These are phyloP conservation scores for Solen grandis DNA, from an alignment of 1,140 invertebrate genomes.

Conservation along the genomic window DNA sequence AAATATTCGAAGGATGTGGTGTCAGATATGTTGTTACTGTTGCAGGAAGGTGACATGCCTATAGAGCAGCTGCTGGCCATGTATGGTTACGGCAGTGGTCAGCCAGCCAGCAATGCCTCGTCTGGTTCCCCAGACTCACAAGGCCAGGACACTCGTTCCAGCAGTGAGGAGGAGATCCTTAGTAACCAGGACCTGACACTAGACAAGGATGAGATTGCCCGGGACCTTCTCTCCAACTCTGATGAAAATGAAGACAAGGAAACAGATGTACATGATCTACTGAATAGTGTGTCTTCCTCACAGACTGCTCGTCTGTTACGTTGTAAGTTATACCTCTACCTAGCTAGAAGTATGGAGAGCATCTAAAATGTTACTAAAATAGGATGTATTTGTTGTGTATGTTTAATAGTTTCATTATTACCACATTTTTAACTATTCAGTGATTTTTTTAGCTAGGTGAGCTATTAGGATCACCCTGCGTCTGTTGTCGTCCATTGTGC, in stretches of 20 bases:
- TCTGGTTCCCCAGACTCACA: constrained; percentile 75
- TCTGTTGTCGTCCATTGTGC: too few relatives aligned
- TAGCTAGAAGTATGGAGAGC: neutral
- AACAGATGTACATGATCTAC: constrained; percentile 77
- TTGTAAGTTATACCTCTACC: constrained; percentile 76
- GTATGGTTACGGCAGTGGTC: constrained; percentile 86
- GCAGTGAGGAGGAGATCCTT: constrained; percentile 83
- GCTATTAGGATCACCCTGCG: too few relatives aligned
- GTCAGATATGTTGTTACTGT: too few relatives aligned
- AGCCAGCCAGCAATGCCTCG: neutral
- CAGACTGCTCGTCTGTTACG: constrained; percentile 81
- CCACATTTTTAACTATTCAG: too few relatives aligned
- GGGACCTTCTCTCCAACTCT: constrained; percentile 76
- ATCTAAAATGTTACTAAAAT: constrained; percentile 2
- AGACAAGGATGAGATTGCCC: constrained; percentile 81
- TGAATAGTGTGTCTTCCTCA: constrained; percentile 77
- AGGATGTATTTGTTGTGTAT: neutral
- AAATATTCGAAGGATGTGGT: too few relatives aligned
- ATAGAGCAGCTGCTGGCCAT: constrained; percentile 94
- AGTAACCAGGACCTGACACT: constrained; percentile 82
- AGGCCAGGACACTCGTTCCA: constrained; percentile 80
- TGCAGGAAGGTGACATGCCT: constrained; percentile 91
- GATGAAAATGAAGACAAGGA: constrained; percentile 78
- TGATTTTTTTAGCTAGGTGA: too few relatives aligned
- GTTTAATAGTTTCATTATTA: neutral